Evolutionary conservation across 2,797 vertebrate species (phyloP).

Genomic region (Lacerta bilineata): DNA sequence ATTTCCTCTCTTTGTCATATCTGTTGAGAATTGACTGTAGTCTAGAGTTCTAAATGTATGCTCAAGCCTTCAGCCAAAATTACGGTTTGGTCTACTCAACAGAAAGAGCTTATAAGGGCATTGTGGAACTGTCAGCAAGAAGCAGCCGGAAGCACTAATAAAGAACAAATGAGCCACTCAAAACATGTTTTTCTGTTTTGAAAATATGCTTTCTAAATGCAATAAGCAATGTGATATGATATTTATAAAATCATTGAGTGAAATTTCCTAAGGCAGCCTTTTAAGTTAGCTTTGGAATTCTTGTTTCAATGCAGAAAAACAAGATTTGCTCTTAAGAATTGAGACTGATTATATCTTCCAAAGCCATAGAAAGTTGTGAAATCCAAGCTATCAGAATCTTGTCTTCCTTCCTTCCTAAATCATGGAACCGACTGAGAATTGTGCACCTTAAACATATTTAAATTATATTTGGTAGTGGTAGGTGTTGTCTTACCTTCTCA

Average conservation of each 20-base stretch:
- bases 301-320: conserved; percentile 20
- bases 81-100: conserved; percentile 8
- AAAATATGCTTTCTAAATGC: conserved; percentile 32
- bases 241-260: conserved; percentile 14
- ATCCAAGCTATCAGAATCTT: background rate
- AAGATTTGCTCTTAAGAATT: conserved; percentile 20
- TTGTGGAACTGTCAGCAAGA: conserved; percentile 31
- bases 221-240: conserved; percentile 30
- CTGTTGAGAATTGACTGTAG: conserved; percentile 21
- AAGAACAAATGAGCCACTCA: conserved; percentile 37
- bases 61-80: conserved; percentile 31
- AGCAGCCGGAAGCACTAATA: conserved; percentile 35
- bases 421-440: background rate
- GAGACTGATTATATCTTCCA: background rate
- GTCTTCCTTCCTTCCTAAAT: conserved; percentile 3
- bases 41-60: conserved; percentile 20
- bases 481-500: background rate
- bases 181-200: conserved; percentile 9
- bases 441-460: background rate
- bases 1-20: conserved; percentile 18
- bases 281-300: conserved; percentile 22
- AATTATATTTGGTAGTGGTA: background rate
- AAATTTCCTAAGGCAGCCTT: conserved; percentile 21
- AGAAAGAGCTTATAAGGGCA: conserved; percentile 25
- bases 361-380: background rate